A percentile compares a stretch with the other conserved stretches of the same genome.
Conservation (phyloP, 2,113 vertebrate genomes). For the Xiphophorus hellerii region DNA sequence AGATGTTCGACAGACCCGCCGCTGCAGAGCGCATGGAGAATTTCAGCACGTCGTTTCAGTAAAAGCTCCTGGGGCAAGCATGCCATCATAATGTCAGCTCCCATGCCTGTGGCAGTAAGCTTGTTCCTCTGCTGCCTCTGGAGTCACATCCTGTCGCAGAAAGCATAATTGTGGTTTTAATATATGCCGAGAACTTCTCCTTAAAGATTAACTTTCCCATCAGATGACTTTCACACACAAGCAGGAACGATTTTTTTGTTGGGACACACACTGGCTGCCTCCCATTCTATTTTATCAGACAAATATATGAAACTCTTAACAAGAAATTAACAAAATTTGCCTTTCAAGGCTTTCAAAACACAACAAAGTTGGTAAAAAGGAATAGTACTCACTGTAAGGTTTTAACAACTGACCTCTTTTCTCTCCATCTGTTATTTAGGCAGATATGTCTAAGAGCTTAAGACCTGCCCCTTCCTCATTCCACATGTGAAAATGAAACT, state of each 20-base stretch:
- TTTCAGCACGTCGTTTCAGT: slow-evolving; percentile 75
- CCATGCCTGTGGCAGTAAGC: slow-evolving; percentile 9
- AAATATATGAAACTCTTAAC: not conserved
- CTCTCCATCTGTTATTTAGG: slow-evolving; percentile 3
- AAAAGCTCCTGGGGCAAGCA: slow-evolving; percentile 76
- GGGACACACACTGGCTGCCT: not conserved
- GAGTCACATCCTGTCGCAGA: not conserved
- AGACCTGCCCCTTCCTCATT: slow-evolving; percentile 56
- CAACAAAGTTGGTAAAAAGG: not conserved
- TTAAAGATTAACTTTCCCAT: not conserved
- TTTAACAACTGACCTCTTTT: slow-evolving; percentile 1
- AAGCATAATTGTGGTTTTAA: not conserved
- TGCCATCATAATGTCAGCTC: slow-evolving; percentile 38
- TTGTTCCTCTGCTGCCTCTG: not conserved
- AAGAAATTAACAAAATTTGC: not conserved
- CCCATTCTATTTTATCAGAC: not conserved
- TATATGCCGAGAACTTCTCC: not conserved
- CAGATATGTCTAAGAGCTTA: not conserved
- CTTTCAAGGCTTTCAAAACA: not conserved
- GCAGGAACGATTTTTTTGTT: not conserved
- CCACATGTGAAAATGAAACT: slow-evolving; percentile 39
- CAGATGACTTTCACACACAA: not conserved
- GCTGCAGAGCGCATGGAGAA: slow-evolving; percentile 78
- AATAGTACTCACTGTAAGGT: not conserved
- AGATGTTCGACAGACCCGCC: slow-evolving; percentile 80